Conservation (phyloP, 2,888 invertebrate genomes). For the Quadroppia sp. region DNA sequence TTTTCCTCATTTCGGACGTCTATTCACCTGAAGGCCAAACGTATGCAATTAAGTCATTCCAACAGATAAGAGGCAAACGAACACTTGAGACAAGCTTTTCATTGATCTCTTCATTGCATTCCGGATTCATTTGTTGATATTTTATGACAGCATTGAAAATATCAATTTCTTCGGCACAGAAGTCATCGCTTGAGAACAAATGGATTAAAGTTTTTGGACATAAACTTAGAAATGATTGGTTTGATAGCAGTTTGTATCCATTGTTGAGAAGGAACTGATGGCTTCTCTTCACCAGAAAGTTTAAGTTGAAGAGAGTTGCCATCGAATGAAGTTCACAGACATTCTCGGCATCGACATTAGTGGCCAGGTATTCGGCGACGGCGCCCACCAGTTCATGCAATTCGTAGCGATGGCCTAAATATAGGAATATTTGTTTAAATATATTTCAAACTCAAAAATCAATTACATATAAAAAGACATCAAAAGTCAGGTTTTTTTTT, state of each 20-base stretch:
- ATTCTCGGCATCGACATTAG: not conserved
- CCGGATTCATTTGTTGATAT: constrained; percentile 6
- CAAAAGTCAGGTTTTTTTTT: too few relatives aligned
- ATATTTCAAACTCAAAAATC: not conserved
- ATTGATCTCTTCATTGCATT: not conserved
- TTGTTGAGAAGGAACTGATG: not conserved
- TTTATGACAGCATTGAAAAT: constrained; percentile 11
- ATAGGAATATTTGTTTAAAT: not conserved
- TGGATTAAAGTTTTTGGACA: not conserved
- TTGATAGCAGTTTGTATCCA: not conserved
- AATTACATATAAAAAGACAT: too few relatives aligned
- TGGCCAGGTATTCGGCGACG: not conserved
- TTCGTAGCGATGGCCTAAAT: constrained; percentile 23
- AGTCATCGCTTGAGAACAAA: constrained; percentile 12
- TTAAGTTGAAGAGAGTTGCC: not conserved
- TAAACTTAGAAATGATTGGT: not conserved
- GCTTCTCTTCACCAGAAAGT: not conserved
- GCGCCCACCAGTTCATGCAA: constrained; percentile 6
- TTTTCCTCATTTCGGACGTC: not conserved
- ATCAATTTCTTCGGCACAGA: constrained; percentile 31
- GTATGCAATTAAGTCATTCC: constrained; percentile 27
- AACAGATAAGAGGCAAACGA: constrained; percentile 10
- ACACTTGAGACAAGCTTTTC: not conserved
- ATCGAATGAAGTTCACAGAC: not conserved
- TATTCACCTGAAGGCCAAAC: constrained; percentile 25